Evolutionary conservation across 53 echinoderm and acorn worm species (phyloP).

Genomic region (Stichopus horrens): DNA sequence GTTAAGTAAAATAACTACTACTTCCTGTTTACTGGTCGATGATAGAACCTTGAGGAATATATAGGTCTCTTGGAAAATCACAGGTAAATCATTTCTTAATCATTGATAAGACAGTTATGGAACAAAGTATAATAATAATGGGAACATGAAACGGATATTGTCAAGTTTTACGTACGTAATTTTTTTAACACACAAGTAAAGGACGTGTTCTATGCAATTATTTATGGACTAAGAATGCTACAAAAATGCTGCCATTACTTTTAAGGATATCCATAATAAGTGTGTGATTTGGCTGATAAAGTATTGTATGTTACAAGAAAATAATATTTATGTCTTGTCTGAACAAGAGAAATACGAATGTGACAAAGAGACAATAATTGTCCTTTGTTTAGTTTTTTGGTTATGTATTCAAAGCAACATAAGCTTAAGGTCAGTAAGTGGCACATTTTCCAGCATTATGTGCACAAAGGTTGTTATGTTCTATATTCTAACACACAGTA

Average conservation of each 20-base stretch:
- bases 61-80: no score
- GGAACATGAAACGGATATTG: background rate
- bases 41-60: no score
- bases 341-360: background rate
- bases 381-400: background rate
- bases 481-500: conserved; percentile 30
- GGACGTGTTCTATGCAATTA: background rate
- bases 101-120: background rate
- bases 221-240: background rate
- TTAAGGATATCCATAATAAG: background rate
- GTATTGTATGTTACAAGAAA: background rate
- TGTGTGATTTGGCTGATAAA: background rate
- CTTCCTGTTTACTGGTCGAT: no score
- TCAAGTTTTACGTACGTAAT: background rate
- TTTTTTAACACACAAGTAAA: background rate
- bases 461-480: background rate
- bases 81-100: no score
- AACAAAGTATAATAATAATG: background rate
- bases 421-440: background rate
- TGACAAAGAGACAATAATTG: background rate
- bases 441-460: background rate
- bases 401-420: conserved; percentile 24
- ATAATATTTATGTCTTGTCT: background rate
- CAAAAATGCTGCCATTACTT: background rate
- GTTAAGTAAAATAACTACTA: no score